Conservation (phyloP, 2,888 invertebrate genomes). For the Phengaris alcon region DNA sequence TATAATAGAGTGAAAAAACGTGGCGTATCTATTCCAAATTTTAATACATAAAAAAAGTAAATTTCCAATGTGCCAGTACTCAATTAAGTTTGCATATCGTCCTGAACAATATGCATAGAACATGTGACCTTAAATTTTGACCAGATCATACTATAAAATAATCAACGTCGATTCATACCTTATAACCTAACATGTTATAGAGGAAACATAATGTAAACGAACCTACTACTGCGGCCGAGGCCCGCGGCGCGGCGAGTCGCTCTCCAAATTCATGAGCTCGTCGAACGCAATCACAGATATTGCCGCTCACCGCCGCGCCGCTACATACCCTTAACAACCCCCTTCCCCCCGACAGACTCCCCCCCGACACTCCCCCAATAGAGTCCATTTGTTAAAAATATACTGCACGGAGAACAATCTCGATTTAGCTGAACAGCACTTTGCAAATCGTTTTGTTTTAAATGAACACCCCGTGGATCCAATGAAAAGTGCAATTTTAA, state of each 20-base stretch:
- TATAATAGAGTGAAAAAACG: no score
- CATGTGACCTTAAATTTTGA: no score
- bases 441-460: conserved; percentile 23
- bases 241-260: conserved; percentile 32
- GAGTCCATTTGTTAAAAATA: conserved; percentile 26
- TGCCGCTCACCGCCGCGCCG: conserved; percentile 35
- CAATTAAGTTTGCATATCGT: no score
- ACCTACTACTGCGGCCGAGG: not conserved
- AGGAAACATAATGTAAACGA: no score
- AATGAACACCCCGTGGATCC: conserved; percentile 9
- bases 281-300: conserved; percentile 48
- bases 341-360: not conserved
- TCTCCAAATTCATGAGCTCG: conserved; percentile 50
- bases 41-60: no score
- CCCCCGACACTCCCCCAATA: not conserved
- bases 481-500: conserved; percentile 14
- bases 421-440: conserved; percentile 22
- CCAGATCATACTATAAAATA: no score
- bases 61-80: no score
- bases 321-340: not conserved
- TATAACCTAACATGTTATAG: no score
- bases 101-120: no score
- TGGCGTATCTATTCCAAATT: no score
- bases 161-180: no score
- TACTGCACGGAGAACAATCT: conserved; percentile 23